Conservation (phyloP, 2,888 invertebrate species). For the Thymelicus lineola region DNA sequence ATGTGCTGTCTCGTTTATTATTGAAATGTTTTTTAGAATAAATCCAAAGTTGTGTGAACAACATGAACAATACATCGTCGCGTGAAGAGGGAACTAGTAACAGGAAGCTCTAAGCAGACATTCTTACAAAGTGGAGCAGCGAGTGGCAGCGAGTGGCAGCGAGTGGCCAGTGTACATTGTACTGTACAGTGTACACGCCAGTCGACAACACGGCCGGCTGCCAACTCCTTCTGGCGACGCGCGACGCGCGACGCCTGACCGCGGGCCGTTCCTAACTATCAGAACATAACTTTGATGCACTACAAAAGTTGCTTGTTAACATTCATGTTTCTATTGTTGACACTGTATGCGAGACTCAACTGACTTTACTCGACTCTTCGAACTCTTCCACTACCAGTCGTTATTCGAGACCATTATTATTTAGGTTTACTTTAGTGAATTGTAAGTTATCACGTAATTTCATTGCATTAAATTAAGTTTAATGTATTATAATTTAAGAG, state of each 20-base stretch:
- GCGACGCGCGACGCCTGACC: background rate
- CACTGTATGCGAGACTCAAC: slow-evolving; percentile 6
- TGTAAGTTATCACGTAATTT: too few species aligned
- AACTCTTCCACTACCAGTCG: background rate
- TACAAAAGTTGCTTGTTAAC: slow-evolving; percentile 35
- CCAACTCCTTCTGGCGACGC: slow-evolving; percentile 22
- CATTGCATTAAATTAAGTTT: too few species aligned
- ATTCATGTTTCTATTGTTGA: slow-evolving; percentile 32
- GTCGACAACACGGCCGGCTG: slow-evolving; percentile 15
- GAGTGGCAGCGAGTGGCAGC: slow-evolving; percentile 4
- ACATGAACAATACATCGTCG: slow-evolving; percentile 23
- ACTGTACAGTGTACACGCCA: too few species aligned
- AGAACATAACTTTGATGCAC: slow-evolving; percentile 24
- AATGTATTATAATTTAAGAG: too few species aligned
- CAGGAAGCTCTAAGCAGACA: slow-evolving; percentile 22
- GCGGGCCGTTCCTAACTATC: slow-evolving; percentile 22
- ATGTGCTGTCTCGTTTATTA: too few species aligned
- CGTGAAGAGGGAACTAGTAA: slow-evolving; percentile 15
- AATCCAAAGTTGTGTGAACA: background rate
- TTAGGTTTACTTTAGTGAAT: background rate
- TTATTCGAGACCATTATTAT: slow-evolving; percentile 2
- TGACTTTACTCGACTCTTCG: background rate
- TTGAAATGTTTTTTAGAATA: background rate
- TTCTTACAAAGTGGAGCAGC: slow-evolving; percentile 7
- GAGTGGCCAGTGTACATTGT: background rate